Percentiles rank a stretch among this genome's conserved stretches.
These are phyloP conservation scores for Rhodeus uyekii DNA, from an alignment of 2,797 vertebrate genomes.

Conservation along the genomic window DNA sequence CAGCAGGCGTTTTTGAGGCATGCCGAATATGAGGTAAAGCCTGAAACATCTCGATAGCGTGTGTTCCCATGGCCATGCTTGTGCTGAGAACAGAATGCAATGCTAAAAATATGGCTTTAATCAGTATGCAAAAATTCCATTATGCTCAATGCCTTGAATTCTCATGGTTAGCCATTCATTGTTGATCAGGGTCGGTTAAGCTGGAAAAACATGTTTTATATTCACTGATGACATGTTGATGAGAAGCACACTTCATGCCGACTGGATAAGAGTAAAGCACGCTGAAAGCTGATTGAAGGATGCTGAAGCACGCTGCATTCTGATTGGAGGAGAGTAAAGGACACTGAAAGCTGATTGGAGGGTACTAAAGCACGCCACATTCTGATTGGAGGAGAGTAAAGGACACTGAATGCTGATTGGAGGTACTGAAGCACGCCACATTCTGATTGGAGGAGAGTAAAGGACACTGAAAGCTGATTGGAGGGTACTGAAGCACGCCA, in stretches of 20 bases:
- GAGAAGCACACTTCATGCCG: neutral
- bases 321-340: neutral
- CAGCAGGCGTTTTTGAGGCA: conserved; percentile 51
- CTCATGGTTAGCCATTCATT: conserved; percentile 66
- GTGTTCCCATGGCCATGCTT: neutral
- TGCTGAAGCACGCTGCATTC: neutral
- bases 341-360: too few species aligned
- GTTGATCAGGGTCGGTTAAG: conserved; percentile 54
- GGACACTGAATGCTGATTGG: neutral
- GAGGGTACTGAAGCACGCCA: neutral
- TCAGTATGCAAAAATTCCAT: conserved; percentile 60
- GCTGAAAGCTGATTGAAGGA: too few species aligned
- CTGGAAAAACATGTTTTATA: conserved; percentile 17
- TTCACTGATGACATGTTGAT: conserved; percentile 18
- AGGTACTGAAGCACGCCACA: neutral
- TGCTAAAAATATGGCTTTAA: conserved; percentile 39
- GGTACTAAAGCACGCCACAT: too few species aligned
- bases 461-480: neutral
- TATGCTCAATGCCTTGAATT: conserved; percentile 42
- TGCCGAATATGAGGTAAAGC: neutral
- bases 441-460: conserved; percentile 38
- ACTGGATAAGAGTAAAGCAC: too few species aligned
- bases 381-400: neutral
- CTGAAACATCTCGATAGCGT: neutral
- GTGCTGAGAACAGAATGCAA: neutral